Percentiles rank a stretch among this genome's conserved stretches.
These are phyloP conservation scores for Sepiola atlantica DNA, from an alignment of 2,888 invertebrate genomes.

Conservation along the genomic window DNA sequence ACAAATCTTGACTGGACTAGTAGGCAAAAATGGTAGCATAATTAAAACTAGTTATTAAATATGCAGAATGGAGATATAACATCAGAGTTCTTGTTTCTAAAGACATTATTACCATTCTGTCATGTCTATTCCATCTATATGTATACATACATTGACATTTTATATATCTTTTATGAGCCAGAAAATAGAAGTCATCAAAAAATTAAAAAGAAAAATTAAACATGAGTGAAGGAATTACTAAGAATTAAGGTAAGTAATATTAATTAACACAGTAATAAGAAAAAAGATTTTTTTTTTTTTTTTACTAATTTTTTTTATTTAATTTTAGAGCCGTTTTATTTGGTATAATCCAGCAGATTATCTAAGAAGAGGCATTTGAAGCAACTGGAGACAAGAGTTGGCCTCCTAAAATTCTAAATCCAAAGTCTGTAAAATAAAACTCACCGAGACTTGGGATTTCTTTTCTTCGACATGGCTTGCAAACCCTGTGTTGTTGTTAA, in stretches of 20 bases:
- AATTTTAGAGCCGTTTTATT: neutral
- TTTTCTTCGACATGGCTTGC: conserved; percentile 22
- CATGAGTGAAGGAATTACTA: neutral
- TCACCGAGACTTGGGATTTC: conserved; percentile 1
- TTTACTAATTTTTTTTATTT: neutral
- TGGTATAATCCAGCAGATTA: neutral
- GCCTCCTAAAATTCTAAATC: conserved; percentile 16
- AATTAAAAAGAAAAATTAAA: neutral
- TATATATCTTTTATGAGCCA: neutral
- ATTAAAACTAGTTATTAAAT: too few species aligned
- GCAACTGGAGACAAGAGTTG: neutral
- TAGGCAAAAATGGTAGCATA: too few species aligned
- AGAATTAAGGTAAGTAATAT: neutral
- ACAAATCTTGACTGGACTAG: too few species aligned
- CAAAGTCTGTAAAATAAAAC: conserved; percentile 11
- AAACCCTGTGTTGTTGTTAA: neutral
- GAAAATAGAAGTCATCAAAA: neutral
- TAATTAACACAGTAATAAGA: neutral
- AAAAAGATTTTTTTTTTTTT: neutral
- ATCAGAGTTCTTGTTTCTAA: too few species aligned
- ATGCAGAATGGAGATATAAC: too few species aligned
- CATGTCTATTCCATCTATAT: too few species aligned
- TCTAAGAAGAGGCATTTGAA: conserved; percentile 12
- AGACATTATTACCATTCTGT: too few species aligned
- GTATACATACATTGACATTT: too few species aligned